Conservation (phyloP, 2,888 invertebrate species). For the Noctua fimbriata region DNA sequence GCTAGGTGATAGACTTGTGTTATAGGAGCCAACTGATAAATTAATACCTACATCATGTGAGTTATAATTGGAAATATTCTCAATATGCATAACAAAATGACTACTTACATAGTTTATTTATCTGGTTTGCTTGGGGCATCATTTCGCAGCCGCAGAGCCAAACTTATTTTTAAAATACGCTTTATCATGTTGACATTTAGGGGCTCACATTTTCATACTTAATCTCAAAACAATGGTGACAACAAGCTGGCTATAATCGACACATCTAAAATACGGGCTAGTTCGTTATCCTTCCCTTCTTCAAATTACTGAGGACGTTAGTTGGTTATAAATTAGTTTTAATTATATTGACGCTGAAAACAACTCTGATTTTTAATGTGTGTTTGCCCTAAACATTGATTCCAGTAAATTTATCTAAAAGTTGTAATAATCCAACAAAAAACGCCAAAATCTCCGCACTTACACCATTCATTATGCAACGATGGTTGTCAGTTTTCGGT, state of each 20-base stretch:
- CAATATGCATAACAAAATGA: not conserved
- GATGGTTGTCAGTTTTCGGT: constrained; percentile 69
- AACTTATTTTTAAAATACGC: not conserved
- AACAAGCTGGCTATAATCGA: not conserved
- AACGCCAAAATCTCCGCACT: not conserved
- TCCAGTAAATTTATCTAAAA: not conserved
- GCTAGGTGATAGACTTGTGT: no score
- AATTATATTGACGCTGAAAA: no score
- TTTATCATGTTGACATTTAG: not conserved
- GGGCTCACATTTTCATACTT: not conserved
- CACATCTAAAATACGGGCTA: not conserved
- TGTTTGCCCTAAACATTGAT: not conserved
- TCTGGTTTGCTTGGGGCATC: not conserved
- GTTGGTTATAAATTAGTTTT: no score
- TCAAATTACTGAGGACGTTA: no score
- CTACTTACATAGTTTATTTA: not conserved
- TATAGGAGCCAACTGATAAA: no score
- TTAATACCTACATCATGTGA: no score
- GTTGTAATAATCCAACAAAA: not conserved
- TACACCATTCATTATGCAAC: constrained; percentile 61
- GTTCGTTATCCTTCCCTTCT: no score
- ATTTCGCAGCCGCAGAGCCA: no score
- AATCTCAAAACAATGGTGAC: not conserved
- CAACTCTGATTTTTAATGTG: no score
- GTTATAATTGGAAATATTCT: not conserved